Percentiles rank a stretch among this genome's conserved stretches.
Conservation (phyloP, 2,113 vertebrate species). For the Cyphotilapia sp. region DNA sequence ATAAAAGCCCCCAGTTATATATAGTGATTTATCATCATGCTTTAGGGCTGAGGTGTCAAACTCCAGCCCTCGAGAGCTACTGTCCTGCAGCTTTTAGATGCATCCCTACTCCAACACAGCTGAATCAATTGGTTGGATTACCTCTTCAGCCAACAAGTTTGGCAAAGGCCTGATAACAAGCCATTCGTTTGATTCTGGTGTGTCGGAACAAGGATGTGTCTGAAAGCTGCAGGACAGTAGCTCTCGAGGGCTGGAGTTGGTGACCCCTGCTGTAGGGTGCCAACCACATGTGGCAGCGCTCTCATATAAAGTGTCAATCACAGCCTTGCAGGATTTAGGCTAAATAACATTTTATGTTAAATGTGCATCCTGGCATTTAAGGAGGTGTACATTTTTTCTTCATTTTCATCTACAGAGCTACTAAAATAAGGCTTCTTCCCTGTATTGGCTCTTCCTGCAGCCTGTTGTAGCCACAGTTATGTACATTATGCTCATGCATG, state of each 20-base stretch:
- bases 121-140: neutral
- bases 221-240: neutral
- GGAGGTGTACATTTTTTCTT: rapidly evolving
- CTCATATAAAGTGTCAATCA: neutral
- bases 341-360: neutral
- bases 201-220: neutral
- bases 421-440: neutral
- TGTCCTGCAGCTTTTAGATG: neutral
- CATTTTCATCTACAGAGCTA: neutral
- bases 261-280: neutral
- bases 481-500: neutral
- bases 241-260: neutral
- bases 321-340: neutral
- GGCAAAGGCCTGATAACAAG: neutral
- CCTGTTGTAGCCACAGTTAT: neutral
- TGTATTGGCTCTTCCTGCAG: neutral
- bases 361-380: neutral
- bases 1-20: neutral
- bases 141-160: neutral
- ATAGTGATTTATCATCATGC: neutral
- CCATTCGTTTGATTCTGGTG: neutral
- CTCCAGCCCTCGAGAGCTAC: neutral
- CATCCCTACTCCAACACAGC: neutral
- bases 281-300: neutral
- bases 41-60: neutral